Conservation (phyloP, 2,888 invertebrate genomes). For the Agapetus fuscipes region DNA sequence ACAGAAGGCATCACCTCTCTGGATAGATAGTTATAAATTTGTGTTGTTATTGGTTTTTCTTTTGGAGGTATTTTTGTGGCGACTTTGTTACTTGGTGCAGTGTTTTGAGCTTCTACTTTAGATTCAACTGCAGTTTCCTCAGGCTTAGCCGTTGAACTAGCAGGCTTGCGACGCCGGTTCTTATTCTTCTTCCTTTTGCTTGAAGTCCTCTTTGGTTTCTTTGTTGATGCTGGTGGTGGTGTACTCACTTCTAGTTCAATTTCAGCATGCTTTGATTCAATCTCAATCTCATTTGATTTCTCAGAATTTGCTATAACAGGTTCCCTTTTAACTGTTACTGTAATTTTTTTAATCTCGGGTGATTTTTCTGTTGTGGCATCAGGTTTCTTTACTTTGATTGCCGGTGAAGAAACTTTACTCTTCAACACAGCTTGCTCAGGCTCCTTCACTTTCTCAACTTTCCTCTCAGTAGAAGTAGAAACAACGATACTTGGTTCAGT, state of each 20-base stretch:
- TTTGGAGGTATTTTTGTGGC: conserved; percentile 36
- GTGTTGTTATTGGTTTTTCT: conserved; percentile 56
- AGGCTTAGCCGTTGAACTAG: conserved; percentile 32
- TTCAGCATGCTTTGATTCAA: conserved; percentile 41
- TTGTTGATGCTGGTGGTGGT: conserved; percentile 37
- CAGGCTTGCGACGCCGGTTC: conserved; percentile 49
- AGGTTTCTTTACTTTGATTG: conserved; percentile 17
- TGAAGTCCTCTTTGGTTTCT: conserved; percentile 38
- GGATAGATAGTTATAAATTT: conserved; percentile 68
- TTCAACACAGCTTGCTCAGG: background rate
- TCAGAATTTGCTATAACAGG: conserved; percentile 9
- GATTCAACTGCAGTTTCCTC: conserved; percentile 24
- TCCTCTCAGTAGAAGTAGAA: background rate
- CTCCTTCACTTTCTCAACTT: background rate
- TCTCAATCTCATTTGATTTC: conserved; percentile 24
- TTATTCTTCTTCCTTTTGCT: conserved; percentile 45
- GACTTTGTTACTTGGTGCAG: conserved; percentile 47
- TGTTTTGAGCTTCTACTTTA: conserved; percentile 36
- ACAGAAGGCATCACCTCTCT: conserved; percentile 75
- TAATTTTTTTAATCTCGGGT: conserved; percentile 1
- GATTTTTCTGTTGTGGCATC: conserved; percentile 28
- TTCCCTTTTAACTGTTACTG: background rate
- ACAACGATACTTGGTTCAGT: no score
- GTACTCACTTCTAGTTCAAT: conserved; percentile 42
- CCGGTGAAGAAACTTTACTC: conserved; percentile 13